A percentile compares a stretch with the other conserved stretches of the same genome.
Conservation (phyloP, 2,797 vertebrate genomes). For the Hippopotamyrus pictus region DNA sequence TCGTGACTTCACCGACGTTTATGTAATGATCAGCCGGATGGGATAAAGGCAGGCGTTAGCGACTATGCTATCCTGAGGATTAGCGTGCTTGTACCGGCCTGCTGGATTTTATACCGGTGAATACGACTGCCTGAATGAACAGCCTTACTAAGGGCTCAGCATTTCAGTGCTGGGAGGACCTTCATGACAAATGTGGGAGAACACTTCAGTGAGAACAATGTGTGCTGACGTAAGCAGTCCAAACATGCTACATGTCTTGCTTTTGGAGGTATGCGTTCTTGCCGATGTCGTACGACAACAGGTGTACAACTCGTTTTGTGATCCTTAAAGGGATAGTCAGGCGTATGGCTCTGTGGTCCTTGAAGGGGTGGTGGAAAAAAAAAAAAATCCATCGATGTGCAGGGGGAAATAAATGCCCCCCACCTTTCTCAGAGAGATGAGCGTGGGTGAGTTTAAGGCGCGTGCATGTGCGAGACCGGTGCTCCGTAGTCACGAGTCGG, state of each 20-base stretch:
- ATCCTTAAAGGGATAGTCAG: background rate
- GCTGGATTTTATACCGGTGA: background rate
- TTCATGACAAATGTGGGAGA: background rate
- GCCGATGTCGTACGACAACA: background rate
- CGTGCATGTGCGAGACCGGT: constrained; percentile 17
- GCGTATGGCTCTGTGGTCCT: background rate
- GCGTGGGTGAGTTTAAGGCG: background rate
- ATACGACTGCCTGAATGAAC: background rate
- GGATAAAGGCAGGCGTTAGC: background rate
- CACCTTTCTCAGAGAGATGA: background rate
- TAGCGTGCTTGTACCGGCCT: background rate
- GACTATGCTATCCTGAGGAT: background rate
- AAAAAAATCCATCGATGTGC: too few relatives aligned
- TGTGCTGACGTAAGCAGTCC: background rate
- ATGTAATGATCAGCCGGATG: background rate
- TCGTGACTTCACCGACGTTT: background rate
- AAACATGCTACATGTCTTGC: background rate
- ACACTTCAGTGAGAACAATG: background rate
- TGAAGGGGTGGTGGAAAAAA: background rate
- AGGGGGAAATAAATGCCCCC: background rate
- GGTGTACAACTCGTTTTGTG: background rate
- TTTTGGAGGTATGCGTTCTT: background rate
- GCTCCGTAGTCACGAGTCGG: constrained; percentile 28
- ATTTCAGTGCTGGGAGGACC: background rate
- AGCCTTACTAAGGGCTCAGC: background rate